Evolutionary conservation across 2,797 vertebrate genomes (phyloP), one percentile per base, ranked within the genome.

Genomic region (Ispidina lecontei): DNA sequence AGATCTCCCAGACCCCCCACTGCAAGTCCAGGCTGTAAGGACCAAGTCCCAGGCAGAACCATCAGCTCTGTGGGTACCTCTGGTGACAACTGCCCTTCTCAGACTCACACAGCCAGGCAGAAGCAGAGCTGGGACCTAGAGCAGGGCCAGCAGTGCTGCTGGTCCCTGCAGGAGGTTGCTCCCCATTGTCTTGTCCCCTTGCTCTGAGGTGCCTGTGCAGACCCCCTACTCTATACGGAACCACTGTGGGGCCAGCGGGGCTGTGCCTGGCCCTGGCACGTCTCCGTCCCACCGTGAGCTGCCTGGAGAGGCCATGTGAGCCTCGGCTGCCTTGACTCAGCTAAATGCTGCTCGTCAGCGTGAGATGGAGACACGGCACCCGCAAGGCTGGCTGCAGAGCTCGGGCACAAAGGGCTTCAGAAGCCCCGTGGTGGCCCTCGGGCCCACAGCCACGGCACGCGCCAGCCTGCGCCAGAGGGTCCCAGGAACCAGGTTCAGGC

Each of bases 171-270:
- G 46, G 26, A 47, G 4, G 16, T 0, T 46, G 23, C 6, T 56
- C 16, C 51, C 23, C 9, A 2, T 23, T 7, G 10, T 15, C 44
- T 54, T 4, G 2, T 4, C 41, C 20, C 25, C 39, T 39, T 12
- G 41, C 44, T 68, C 17, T 0, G 2, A 37, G 29, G 25, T 19
- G 15, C 35, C 67, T 41, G 21, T 26, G 47, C 4, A 2, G 63
- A 89, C 31, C 28, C 29, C 58, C 2, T 0, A 14, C 55, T 26
- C 35, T 0, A 0, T 3, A 19, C 1, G 1, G 43, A 29, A 59
- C 2, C 12, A 2, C 35, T 7, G 20, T 3, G 0, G 63, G 35
- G 0, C 6, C 26, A 6, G 4, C 0, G 2, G 55, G 18, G 33
- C 33, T 0, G 0, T 6, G n/a, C 29, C 39, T 9, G 44, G 9